Evolutionary conservation across 2,797 vertebrate genomes (phyloP), one percentile per base, ranked within the genome.

Genomic region (Rhyacichthys aspro): DNA sequence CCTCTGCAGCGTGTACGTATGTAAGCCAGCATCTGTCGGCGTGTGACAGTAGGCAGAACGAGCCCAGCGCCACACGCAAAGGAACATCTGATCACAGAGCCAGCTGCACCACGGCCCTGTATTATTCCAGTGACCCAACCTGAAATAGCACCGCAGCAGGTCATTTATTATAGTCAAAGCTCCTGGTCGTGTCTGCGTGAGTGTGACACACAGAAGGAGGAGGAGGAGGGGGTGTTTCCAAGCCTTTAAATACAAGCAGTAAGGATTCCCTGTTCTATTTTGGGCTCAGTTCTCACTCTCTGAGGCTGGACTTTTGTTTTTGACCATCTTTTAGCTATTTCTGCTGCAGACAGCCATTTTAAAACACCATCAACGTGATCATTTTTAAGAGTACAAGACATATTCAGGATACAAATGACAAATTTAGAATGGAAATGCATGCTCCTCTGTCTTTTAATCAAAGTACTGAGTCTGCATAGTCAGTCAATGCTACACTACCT

Each of bases 111-210:
- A 82, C 59, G 76, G 55, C 37, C 33, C 54, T 48, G 63, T 83
- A 79, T 89, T 87, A 79, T 87, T 91, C 76, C 78, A 88, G 66
- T 70, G 68, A 70, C 67, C 76, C 76, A 70, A 85, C 80, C 82
- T 86, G 78, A 87, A 90, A 86, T 48, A 89, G 85, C 87, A 63
- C 50, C 9, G 58, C 77, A 79, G 76, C 86, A 86, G 67, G 70
- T 81, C 82, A 88, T 91, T 89, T 86, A 85, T 89, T 90, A 89
- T 54, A 62, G 48, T 70, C 67, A 55, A 41, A 69, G 59, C 70
- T 72, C 60, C 61, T 43, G 65, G 78, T 62, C 73, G 58, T 74
- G 60, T 58, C 59, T 73, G 63, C 56, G 38, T 62, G 56, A 45
- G 48, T 55, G 48, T 71, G 59, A 72, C 11, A 17, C 55, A 53